These are phyloP conservation scores for Leucoraja ocellata DNA, from an alignment of 2,797 vertebrate genomes.

Conservation along the genomic window DNA sequence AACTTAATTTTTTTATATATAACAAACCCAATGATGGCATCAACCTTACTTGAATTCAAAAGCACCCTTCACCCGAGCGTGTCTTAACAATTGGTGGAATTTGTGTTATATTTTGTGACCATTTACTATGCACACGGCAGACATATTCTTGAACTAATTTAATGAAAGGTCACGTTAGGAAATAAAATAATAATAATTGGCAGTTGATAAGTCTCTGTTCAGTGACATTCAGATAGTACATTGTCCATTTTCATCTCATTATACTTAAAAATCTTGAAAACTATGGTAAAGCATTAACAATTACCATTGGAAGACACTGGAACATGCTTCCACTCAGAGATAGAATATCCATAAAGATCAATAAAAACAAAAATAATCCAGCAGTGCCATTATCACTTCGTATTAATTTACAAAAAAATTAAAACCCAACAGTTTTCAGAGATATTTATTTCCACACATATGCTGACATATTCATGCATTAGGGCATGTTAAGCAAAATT, in stretches of 20 bases:
- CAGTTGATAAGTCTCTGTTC: background rate
- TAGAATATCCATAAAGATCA: background rate
- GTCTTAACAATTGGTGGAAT: background rate
- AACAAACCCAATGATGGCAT: background rate
- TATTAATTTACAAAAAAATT: background rate
- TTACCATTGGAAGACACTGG: background rate
- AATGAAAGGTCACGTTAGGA: background rate
- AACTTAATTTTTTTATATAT: background rate
- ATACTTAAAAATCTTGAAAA: background rate
- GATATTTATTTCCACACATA: background rate
- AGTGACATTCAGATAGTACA: background rate
- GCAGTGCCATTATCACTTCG: background rate
- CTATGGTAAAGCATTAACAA: background rate
- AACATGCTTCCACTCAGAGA: background rate
- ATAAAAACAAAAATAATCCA: background rate
- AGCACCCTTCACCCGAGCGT: too few relatives aligned
- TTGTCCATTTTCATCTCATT: background rate
- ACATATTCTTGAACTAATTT: background rate
- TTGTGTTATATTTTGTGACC: background rate
- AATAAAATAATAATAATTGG: background rate
- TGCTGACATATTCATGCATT: constrained; percentile 4
- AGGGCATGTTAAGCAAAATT: background rate
- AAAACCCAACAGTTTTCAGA: background rate
- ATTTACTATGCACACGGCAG: background rate
- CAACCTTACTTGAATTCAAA: background rate